Evolutionary conservation across 1,140 invertebrate species (phyloP).

Genomic region (Drosophila orosa): DNA sequence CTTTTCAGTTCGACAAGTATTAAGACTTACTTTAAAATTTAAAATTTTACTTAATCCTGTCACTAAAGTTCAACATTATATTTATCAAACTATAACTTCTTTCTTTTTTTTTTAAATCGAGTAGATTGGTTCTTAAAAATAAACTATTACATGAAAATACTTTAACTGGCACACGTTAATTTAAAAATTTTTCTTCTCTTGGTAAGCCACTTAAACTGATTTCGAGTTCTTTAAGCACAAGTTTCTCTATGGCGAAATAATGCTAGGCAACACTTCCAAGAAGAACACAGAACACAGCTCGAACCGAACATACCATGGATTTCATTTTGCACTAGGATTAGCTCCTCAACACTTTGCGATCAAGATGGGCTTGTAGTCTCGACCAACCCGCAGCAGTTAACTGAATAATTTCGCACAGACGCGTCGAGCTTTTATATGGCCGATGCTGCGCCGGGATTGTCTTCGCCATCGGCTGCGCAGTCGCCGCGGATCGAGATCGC

Average conservation of each 20-base stretch:
- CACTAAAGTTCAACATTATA: background rate
- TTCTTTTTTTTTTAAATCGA: background rate
- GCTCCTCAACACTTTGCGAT: constrained; percentile 58
- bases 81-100: background rate
- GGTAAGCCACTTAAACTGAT: constrained; percentile 23
- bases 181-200: background rate
- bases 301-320: constrained; percentile 79
- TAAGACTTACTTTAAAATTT: background rate
- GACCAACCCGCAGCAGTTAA: constrained; percentile 83
- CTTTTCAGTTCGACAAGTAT: background rate
- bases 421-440: constrained; percentile 82
- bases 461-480: constrained; percentile 49
- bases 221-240: constrained; percentile 25
- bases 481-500: constrained; percentile 48
- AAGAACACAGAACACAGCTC: constrained; percentile 42
- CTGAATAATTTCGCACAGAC: constrained; percentile 83
- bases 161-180: constrained; percentile 16
- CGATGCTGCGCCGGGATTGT: constrained; percentile 64
- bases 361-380: constrained; percentile 73
- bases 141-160: background rate
- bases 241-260: background rate
- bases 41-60: constrained; percentile 4
- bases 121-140: background rate
- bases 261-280: constrained; percentile 30
- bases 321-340: constrained; percentile 78